A percentile compares a stretch with the other conserved stretches of the same genome.
phyloP scores from a whole-genome alignment of 2,113 vertebrate species.

The Atlantisia rogersi region DNA sequence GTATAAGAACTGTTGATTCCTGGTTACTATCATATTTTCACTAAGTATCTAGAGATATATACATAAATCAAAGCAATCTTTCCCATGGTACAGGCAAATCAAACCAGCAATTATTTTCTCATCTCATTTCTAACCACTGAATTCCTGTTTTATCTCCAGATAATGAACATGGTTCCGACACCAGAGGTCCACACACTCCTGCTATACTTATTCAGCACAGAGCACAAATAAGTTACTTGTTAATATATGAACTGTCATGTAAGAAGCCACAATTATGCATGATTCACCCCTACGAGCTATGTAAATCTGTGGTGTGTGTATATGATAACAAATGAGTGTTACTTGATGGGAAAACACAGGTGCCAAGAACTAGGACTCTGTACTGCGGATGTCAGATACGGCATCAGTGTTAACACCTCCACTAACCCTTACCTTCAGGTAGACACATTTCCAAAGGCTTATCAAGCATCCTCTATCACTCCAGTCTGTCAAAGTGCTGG shows the following conservation, averaged over 20 bases:
- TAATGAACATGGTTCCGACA: constrained; percentile 39
- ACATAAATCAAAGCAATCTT: constrained; percentile 42
- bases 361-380: constrained; percentile 46
- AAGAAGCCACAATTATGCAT: constrained; percentile 64
- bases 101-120: constrained; percentile 50
- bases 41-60: not conserved
- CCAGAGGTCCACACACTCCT: constrained; percentile 36
- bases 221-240: constrained; percentile 32
- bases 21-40: not conserved
- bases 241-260: constrained; percentile 66
- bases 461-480: constrained; percentile 12
- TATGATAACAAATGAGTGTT: constrained; percentile 63
- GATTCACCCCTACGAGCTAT: constrained; percentile 55
- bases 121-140: constrained; percentile 44
- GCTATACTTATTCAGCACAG: not conserved
- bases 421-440: constrained; percentile 46
- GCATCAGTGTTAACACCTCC: constrained; percentile 48
- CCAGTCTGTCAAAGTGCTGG: not conserved
- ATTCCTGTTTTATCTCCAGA: constrained; percentile 44
- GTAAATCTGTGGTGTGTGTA: constrained; percentile 43
- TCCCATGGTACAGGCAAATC: not conserved
- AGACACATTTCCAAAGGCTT: constrained; percentile 30
- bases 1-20: not conserved
- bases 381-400: constrained; percentile 27
- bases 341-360: constrained; percentile 47